Conservation (phyloP, 2,797 vertebrate species). For the Melopsittacus undulatus region DNA sequence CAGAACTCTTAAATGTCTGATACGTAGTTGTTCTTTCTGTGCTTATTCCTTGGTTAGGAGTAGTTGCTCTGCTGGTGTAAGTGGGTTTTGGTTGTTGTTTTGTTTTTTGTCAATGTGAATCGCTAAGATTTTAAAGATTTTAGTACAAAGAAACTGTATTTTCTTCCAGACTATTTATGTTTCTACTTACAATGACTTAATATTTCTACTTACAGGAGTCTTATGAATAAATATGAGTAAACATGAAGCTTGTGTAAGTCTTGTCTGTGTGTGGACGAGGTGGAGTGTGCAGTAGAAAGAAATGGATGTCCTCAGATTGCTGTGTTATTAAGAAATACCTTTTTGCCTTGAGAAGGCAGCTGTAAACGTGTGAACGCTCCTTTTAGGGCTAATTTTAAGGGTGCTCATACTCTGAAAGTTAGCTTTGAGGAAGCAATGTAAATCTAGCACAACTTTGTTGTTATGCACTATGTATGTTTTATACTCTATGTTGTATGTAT, state of each 20-base stretch:
- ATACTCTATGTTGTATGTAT: background rate
- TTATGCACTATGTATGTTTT: background rate
- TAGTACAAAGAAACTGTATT: background rate
- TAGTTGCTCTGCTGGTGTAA: background rate
- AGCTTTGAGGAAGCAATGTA: background rate
- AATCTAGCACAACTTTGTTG: background rate
- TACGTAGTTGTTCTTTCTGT: background rate
- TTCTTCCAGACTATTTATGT: background rate
- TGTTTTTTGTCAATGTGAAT: background rate
- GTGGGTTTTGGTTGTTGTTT: background rate
- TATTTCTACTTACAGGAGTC: background rate
- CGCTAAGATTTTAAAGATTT: background rate
- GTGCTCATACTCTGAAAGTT: background rate
- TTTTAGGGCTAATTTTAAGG: background rate
- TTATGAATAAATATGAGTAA: background rate
- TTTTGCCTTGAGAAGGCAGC: background rate
- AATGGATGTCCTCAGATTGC: background rate
- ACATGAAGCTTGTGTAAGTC: background rate
- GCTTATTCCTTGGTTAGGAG: background rate
- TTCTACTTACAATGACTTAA: background rate
- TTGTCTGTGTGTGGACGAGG: background rate
- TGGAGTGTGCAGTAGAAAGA: background rate
- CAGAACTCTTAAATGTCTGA: background rate
- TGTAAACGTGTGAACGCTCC: background rate
- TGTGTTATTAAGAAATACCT: background rate